phyloP scores from a whole-genome alignment of 2,888 invertebrate species.

The Ormyrus rosae region DNA sequence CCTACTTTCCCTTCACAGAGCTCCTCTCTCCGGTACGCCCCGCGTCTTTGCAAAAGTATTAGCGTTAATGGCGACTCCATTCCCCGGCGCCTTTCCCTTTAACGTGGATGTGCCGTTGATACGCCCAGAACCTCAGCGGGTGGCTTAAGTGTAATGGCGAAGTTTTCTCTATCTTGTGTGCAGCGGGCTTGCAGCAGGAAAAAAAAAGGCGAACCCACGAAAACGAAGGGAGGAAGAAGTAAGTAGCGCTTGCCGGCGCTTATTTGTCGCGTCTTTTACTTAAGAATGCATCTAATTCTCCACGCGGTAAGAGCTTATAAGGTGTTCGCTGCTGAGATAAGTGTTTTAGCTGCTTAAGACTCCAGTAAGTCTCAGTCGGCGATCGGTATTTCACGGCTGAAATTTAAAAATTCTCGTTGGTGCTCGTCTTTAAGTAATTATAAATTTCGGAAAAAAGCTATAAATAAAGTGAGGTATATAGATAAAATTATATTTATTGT shows the following conservation, averaged over 20 bases:
- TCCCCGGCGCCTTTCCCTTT: conserved; percentile 49
- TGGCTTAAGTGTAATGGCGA: conserved; percentile 44
- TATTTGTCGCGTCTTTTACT: background rate
- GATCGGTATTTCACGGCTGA: too few species aligned
- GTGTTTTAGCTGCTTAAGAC: too few species aligned
- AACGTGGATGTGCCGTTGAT: conserved; percentile 43
- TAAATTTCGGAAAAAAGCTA: too few species aligned
- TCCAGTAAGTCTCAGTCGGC: too few species aligned
- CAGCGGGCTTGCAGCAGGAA: background rate
- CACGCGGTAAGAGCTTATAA: too few species aligned
- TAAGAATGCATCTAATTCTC: too few species aligned
- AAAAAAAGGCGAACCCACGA: background rate
- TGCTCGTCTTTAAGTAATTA: too few species aligned
- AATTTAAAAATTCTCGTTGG: too few species aligned
- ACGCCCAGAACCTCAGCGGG: conserved; percentile 31
- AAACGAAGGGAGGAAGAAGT: background rate
- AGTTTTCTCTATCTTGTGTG: conserved; percentile 28
- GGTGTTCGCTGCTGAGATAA: too few species aligned
- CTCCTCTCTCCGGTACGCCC: conserved; percentile 57
- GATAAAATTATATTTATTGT: too few species aligned
- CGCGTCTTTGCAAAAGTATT: conserved; percentile 63
- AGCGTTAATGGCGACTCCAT: conserved; percentile 65
- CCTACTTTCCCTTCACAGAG: background rate
- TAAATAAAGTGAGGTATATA: too few species aligned
- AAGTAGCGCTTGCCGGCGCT: background rate